Evolutionary conservation across 2,113 vertebrate genomes (phyloP).

Genomic region (Carollia perspicillata): DNA sequence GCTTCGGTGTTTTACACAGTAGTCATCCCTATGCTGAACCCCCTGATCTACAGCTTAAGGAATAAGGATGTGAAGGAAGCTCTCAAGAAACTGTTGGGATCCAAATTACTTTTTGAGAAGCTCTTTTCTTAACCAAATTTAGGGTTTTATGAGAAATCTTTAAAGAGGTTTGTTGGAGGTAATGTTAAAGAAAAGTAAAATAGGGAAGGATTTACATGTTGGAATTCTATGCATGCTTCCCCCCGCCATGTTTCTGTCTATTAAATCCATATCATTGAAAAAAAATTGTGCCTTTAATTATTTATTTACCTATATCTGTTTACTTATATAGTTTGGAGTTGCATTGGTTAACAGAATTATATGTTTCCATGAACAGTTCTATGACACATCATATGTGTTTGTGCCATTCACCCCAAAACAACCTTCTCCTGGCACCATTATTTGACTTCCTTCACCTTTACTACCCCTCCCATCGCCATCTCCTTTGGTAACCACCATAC

Average conservation of each 20-base stretch:
- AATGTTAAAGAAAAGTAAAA: neutral
- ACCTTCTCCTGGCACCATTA: neutral
- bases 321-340: neutral
- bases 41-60: conserved; percentile 67
- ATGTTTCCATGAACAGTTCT: neutral
- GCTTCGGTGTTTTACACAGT: conserved; percentile 47
- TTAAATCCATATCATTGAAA: neutral
- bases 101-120: neutral
- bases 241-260: neutral
- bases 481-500: neutral
- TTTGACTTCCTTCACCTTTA: neutral
- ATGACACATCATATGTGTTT: neutral
- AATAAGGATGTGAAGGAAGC: conserved; percentile 72
- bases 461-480: neutral
- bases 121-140: neutral
- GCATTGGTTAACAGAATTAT: neutral
- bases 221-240: neutral
- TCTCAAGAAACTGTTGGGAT: neutral
- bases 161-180: neutral
- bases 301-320: no score
- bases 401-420: neutral
- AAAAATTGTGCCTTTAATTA: neutral
- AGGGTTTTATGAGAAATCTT: accelerated
- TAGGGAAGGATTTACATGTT: neutral
- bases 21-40: conserved; percentile 72